Evolutionary conservation across 2,113 vertebrate species (phyloP), one percentile per base, ranked within the genome.

Genomic region (Etheostoma cragini): DNA sequence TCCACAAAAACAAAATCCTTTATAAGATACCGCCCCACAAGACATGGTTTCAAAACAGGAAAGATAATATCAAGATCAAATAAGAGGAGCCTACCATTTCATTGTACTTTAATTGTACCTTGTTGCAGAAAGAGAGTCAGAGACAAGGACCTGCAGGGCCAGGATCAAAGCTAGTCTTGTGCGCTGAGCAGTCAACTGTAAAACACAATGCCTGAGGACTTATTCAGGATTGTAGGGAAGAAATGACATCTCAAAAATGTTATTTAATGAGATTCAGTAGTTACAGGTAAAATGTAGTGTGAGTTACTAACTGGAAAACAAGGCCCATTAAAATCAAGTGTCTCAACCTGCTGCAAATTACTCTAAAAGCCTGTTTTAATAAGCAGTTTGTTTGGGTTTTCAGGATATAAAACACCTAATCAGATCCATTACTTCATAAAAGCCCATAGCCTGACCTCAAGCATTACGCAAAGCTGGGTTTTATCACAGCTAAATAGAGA

Each of bases 61-160:
- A 70, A 76, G 53, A 76, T 62, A 24, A 78, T 53, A 60, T 68
- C 6, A 63, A 68, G 58, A 79, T 76, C 65, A 47, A 12, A 77
- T 81, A 78, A 87, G 81, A 86, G 24, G 54, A 70, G 33, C 42
- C 17, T 3, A 74, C 50, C 19, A 42, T 84, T 82, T 82, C 84
- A 89, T 90, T 85, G 74, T 89, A 87, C 76, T 85, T 80, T 63
- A 70, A 83, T 86, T 89, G 80, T 26, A 80, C 70, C 53, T 82
- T 80, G 81, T 72, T 79, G 72, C 76, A 80, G 71, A 87, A 84
- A 83, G 70, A 80, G 62, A 89, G 74, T 87, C 78, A 63, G 76
- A 72, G 76, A 87, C 84, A 76, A 72, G 61, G 78, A 91, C 86
- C 85, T 89, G 71, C 56, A 53, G 78, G 75, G 81, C 88, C 80